A percentile compares a stretch with the other conserved stretches of the same genome.
Evolutionary conservation across 2,113 vertebrate genomes (phyloP).

Genomic region (Prunella fulvescens): DNA sequence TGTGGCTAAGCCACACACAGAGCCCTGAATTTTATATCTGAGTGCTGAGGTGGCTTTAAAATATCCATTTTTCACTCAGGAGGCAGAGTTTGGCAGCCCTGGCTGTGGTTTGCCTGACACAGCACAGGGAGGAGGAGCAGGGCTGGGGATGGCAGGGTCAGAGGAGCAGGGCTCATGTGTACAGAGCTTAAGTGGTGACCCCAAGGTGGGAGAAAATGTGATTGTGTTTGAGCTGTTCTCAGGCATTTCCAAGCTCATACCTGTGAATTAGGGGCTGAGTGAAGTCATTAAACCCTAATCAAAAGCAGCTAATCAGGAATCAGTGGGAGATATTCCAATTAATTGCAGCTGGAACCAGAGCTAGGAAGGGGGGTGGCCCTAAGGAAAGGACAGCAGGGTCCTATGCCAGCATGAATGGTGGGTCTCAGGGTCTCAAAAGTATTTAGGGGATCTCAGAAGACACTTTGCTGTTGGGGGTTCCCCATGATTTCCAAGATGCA

Average conservation of each 20-base stretch:
- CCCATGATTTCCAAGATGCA: neutral
- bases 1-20: neutral
- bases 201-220: constrained; percentile 27
- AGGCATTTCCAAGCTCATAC: constrained; percentile 48
- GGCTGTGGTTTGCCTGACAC: neutral
- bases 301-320: constrained; percentile 76
- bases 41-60: neutral
- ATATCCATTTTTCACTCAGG: neutral
- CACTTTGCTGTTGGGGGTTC: neutral
- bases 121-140: neutral
- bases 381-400: constrained; percentile 13
- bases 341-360: constrained; percentile 51
- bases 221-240: constrained; percentile 45
- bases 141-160: neutral
- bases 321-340: constrained; percentile 72
- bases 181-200: constrained; percentile 28
- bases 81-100: neutral
- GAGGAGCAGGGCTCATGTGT: neutral
- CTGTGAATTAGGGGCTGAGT: constrained; percentile 55
- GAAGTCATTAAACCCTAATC: constrained; percentile 77
- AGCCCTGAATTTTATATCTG: neutral
- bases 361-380: neutral
- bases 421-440: neutral
- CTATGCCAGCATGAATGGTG: neutral
- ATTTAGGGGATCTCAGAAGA: neutral